Percentiles rank a stretch among this genome's conserved stretches.
phyloP scores from a whole-genome alignment of 2,888 invertebrate genomes.

The Helicoverpa assulta region DNA sequence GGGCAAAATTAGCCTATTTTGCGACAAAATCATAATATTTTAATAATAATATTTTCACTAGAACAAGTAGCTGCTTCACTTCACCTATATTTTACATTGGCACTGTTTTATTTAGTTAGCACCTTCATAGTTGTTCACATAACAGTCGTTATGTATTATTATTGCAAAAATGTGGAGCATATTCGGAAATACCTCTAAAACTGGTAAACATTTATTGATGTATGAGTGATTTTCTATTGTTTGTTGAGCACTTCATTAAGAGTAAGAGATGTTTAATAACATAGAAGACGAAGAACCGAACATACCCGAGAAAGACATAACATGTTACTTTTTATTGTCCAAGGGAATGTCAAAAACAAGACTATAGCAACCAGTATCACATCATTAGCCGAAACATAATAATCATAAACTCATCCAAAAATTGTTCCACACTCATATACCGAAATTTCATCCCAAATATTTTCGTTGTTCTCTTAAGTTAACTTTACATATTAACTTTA shows the following conservation, averaged over 20 bases:
- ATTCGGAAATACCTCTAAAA: conserved; percentile 5
- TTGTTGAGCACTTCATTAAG: conserved; percentile 24
- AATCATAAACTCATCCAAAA: conserved; percentile 19
- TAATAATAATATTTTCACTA: background rate
- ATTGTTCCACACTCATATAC: conserved; percentile 14
- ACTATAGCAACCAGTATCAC: conserved; percentile 61
- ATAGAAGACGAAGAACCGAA: conserved; percentile 48
- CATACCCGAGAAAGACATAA: conserved; percentile 76
- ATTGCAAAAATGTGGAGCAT: conserved; percentile 13
- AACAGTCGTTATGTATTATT: conserved; percentile 12
- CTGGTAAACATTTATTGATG: background rate
- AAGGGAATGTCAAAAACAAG: conserved; percentile 74
- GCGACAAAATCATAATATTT: conserved; percentile 15
- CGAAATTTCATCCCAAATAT: conserved; percentile 8
- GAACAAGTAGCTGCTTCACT: conserved; percentile 10
- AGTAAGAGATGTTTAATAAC: conserved; percentile 7
- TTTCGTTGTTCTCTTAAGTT: conserved; percentile 36
- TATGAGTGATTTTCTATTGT: conserved; percentile 10
- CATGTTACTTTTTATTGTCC: conserved; percentile 74
- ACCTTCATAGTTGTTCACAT: conserved; percentile 64
- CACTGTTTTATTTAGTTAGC: conserved; percentile 76
- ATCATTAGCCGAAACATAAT: conserved; percentile 41
- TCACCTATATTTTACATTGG: conserved; percentile 69
- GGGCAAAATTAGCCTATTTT: conserved; percentile 35
- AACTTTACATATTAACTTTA: background rate